Evolutionary conservation across 2,888 invertebrate species (phyloP).

Genomic region (Thyatira batis): DNA sequence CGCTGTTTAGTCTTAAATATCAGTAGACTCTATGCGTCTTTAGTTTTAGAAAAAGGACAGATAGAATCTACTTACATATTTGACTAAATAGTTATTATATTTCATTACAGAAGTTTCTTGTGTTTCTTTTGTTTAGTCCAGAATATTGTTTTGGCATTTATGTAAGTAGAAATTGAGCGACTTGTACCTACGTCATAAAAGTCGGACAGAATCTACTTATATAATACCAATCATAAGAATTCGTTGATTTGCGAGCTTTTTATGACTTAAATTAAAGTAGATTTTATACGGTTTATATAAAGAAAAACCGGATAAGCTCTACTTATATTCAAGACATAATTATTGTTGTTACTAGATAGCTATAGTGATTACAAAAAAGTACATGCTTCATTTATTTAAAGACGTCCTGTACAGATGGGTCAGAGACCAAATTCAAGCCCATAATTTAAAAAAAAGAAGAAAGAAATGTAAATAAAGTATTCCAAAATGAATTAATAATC

Average conservation of each 20-base stretch:
- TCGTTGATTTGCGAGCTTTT: background rate
- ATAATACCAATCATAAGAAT: background rate
- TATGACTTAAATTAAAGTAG: constrained; percentile 8
- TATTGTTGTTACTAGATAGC: background rate
- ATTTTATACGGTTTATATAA: background rate
- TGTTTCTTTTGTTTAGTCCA: background rate
- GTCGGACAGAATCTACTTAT: background rate
- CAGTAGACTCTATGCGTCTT: constrained; percentile 17
- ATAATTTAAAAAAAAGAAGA: too few species aligned
- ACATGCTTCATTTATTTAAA: too few species aligned
- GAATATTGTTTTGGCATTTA: background rate
- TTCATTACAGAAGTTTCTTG: background rate
- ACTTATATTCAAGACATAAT: background rate
- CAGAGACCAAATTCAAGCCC: too few species aligned
- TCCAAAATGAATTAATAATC: too few species aligned
- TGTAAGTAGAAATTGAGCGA: background rate
- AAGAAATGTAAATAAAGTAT: background rate
- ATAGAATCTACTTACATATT: constrained; percentile 32
- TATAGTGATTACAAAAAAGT: too few species aligned
- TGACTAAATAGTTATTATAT: background rate
- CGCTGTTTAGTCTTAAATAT: constrained; percentile 8
- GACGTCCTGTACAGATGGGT: too few species aligned
- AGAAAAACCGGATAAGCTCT: background rate
- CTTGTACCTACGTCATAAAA: background rate
- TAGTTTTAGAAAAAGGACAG: constrained; percentile 14